Base-by-base conservation (phyloP, 2,888 invertebrate species). In the Zelleria hepariella region DNA sequence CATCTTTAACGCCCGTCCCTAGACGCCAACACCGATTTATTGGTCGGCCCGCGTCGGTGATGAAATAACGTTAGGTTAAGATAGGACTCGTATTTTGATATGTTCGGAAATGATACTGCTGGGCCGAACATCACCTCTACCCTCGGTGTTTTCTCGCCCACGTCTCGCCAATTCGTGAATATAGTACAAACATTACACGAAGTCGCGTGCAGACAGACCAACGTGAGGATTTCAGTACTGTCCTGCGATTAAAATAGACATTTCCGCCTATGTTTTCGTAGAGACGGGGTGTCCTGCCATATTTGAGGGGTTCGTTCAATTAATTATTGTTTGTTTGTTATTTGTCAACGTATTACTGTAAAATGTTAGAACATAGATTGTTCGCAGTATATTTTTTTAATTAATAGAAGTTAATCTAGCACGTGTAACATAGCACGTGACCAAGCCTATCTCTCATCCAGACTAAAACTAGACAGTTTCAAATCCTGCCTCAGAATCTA, bases 1-100 rank as follows among this genome's bases (percentile, higher is more conserved):
- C 87, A 80, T 87, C 86, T 85, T 80, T 82, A 82, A 78, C 80
- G 78, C 75, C 70, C 69, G 72, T 72, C 73, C 69, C 72, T 72
- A 51, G 58, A 59, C 68, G 74, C 78, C 65, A 66, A 71, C 69
- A 77, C 71, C 81, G 80, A 87, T 87, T 87, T 87, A 87, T 86
- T 84, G 73, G 80, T 68, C 68, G 25, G 8, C 32, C 32, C 32
- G 15, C 25, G 58, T 20, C 58, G 51, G 49, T 51, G 58, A 51
- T 20, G 51, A 58, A 58, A 49, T 58, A 58, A 15, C 32, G 32
- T 15, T 42, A 42, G 32, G 32, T 15, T 42, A 42, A 15, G 15
- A 32, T 42, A 42, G 32, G 32, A 42, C 32, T 42, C 32, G 32
- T 4, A 42, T 42, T 42, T 42, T 42, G 32, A 15, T 42, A 42